phyloP scores from a whole-genome alignment of 2,888 invertebrate genomes.

The Lepidonotus clava region DNA sequence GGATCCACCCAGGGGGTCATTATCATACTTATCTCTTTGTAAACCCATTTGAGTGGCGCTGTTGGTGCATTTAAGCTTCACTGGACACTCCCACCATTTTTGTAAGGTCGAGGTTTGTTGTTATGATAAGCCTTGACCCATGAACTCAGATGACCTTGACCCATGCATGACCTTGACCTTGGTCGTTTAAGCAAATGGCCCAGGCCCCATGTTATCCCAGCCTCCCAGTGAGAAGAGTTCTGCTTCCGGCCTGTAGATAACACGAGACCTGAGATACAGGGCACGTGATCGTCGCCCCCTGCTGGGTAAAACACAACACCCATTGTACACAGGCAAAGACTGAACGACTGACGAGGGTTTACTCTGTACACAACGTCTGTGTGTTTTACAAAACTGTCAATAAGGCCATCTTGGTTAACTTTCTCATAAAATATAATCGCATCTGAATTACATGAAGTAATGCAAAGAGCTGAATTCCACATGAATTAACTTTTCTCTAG shows the following conservation, averaged over 20 bases:
- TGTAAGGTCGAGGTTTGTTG: background rate
- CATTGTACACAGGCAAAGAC: background rate
- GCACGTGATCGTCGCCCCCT: conserved; percentile 14
- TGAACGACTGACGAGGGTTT: no score
- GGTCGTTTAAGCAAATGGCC: conserved; percentile 30
- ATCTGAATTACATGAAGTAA: no score
- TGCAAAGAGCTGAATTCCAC: no score
- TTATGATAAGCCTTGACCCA: conserved; percentile 17
- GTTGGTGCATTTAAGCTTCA: background rate
- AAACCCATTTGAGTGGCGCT: conserved; percentile 5
- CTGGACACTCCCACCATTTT: background rate
- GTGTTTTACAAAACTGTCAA: background rate
- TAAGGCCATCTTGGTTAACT: no score
- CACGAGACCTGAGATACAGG: background rate
- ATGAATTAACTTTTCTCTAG: no score
- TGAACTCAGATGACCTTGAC: background rate
- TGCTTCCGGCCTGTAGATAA: background rate
- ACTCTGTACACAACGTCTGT: no score
- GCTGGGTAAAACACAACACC: conserved; percentile 9
- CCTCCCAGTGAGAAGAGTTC: conserved; percentile 36
- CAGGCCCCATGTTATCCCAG: conserved; percentile 12
- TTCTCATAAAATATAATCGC: no score
- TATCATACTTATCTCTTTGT: background rate
- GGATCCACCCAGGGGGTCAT: no score
- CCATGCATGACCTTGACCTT: background rate